phyloP scores from a whole-genome alignment of 2,113 vertebrate genomes.

The Larimichthys crocea region DNA sequence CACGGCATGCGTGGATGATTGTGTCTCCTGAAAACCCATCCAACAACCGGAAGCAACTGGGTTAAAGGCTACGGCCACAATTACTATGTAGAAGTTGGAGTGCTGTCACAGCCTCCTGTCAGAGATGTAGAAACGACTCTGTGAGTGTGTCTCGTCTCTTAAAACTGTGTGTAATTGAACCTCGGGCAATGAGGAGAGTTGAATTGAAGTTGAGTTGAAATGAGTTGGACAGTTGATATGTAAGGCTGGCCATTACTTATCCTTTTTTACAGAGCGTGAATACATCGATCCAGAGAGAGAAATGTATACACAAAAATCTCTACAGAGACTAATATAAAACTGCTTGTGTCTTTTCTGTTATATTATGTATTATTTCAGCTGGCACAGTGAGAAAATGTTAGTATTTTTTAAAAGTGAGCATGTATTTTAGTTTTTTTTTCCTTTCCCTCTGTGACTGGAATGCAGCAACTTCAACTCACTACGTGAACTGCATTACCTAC shows the following conservation, averaged over 20 bases:
- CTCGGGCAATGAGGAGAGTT: slow-evolving; percentile 20
- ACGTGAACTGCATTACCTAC: slow-evolving; percentile 20
- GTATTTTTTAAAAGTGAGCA: neutral
- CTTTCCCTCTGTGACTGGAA: neutral
- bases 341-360: neutral
- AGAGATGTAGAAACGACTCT: slow-evolving; percentile 34
- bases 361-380: neutral
- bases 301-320: neutral
- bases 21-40: slow-evolving; percentile 50
- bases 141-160: neutral
- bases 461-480: slow-evolving; percentile 13
- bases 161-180: slow-evolving; percentile 18
- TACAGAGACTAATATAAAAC: neutral
- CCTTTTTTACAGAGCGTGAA: slow-evolving; percentile 14
- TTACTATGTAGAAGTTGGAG: slow-evolving; percentile 62
- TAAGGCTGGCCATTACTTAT: slow-evolving; percentile 5
- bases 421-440: neutral
- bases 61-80: slow-evolving; percentile 68
- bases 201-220: neutral
- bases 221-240: slow-evolving; percentile 28
- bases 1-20: slow-evolving; percentile 41
- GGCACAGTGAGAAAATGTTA: neutral
- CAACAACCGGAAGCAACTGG: slow-evolving; percentile 59
- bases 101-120: slow-evolving; percentile 50
- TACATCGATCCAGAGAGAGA: neutral